Evolutionary conservation across 2,113 vertebrate species (phyloP).

Genomic region (Prunella fulvescens): DNA sequence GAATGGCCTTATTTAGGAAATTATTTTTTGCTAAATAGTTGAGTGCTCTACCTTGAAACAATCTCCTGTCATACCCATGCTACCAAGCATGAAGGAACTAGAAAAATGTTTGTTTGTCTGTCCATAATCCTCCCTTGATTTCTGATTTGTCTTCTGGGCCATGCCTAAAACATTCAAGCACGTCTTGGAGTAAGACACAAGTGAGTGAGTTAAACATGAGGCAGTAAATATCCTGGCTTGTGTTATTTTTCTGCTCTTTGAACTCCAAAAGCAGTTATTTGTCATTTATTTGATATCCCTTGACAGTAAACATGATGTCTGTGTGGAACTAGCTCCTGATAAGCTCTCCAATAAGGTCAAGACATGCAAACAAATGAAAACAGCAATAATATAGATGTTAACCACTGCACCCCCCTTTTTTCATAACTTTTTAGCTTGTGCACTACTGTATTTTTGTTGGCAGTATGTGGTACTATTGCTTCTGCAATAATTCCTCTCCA

Average conservation of each 20-base stretch:
- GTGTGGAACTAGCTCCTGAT: conserved; percentile 37
- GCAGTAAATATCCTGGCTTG: conserved; percentile 37
- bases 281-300: conserved; percentile 52
- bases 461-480: conserved; percentile 28
- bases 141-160: neutral
- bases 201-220: neutral
- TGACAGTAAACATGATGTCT: conserved; percentile 44
- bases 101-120: neutral
- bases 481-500: conserved; percentile 46
- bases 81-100: rapidly evolving
- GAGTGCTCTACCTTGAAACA: neutral
- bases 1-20: neutral
- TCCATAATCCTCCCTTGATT: neutral
- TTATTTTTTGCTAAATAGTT: neutral
- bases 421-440: neutral
- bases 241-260: conserved; percentile 46
- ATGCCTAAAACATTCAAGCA: neutral
- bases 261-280: conserved; percentile 57
- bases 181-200: neutral
- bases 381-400: conserved; percentile 58
- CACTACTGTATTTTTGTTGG: conserved; percentile 42
- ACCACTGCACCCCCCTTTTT: neutral
- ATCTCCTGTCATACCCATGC: neutral
- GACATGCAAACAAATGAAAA: conserved; percentile 38
- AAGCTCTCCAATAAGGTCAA: conserved; percentile 49